A percentile compares a stretch with the other conserved stretches of the same genome.
Conservation (phyloP, 2,797 vertebrate species). For the Anomalospiza imberbis region DNA sequence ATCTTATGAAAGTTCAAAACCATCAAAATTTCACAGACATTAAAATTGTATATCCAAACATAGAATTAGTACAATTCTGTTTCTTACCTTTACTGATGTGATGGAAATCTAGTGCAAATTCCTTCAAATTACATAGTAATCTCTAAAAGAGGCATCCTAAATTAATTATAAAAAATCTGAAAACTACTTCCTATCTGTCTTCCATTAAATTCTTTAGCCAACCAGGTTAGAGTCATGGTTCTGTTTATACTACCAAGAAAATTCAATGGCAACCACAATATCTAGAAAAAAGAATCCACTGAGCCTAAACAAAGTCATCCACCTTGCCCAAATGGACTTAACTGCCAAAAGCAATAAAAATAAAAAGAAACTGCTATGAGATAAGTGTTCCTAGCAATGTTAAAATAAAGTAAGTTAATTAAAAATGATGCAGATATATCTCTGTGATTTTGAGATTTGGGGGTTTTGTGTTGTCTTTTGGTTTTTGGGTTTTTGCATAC, state of each 20-base stretch:
- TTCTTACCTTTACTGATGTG: neutral
- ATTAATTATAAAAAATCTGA: neutral
- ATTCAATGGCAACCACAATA: neutral
- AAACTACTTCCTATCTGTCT: neutral
- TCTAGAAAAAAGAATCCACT: neutral
- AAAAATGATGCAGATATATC: too few relatives aligned
- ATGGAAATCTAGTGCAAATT: neutral
- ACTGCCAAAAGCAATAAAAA: neutral
- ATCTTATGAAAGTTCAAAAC: neutral
- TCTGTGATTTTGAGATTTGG: rapidly evolving
- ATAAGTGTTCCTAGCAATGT: neutral
- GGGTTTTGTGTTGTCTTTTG: neutral
- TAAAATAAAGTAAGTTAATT: neutral
- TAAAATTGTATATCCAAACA: neutral
- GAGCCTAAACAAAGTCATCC: neutral
- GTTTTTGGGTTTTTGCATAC: neutral
- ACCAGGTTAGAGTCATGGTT: neutral
- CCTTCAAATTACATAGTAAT: neutral
- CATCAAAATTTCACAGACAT: neutral
- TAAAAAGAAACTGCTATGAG: neutral
- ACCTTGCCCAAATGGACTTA: neutral
- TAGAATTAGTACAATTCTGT: neutral
- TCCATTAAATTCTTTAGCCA: neutral
- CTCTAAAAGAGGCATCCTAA: neutral
- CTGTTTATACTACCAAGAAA: neutral